Base-by-base conservation (phyloP, 1,140 invertebrate species). In the Venustaconcha ellipsiformis region DNA sequence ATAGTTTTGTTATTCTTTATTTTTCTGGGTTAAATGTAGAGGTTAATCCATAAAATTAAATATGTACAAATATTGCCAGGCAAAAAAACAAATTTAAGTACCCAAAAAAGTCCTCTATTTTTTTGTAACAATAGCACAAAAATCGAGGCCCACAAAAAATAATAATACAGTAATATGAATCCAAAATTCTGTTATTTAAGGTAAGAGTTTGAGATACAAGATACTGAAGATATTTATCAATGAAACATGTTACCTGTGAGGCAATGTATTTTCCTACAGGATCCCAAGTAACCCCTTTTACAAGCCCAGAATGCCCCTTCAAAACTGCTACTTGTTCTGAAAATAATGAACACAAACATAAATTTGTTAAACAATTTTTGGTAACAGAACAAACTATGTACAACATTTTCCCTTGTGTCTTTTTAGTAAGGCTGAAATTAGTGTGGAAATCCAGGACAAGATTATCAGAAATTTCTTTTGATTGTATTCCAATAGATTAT, bases 231-330 rank as follows among this genome's bases (percentile, higher is more conserved):
- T 48, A 48, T 6, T 11, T 48, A 48, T 48, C 8, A 11, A 11
- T 48, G 37, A 2, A 48, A 48, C 37, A 48, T 69, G 67, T 79
- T 82, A 90, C 89, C 84, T 99, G 98, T 37, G 96, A 96, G 5
- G 97, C 97, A 57, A 99, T 90, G 88, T 97, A 99, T 91, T 97
- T 97, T 1, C 98, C 97, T 72, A 98, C 94, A 1, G 98, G 98
- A 91, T 99, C 98, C 97, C 97, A 99, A n/a, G 96, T 94, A 14
- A 99, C 95, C 23, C 98, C 98, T 92, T 91, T 91, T 0, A 99
- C 97, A 79, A 99, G 91, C 8, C 97, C 96, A 17, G 94, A 95
- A 88, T 99, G 98, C 0, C 96, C 97, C 85, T 94, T 95, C 5
- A 99, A 89, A 3, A 89, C 86, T 11, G 87, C 83, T 55, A 91